A percentile compares a stretch with the other conserved stretches of the same genome.
phyloP scores from a whole-genome alignment of 2,113 vertebrate species.

The Crocuta crocuta region DNA sequence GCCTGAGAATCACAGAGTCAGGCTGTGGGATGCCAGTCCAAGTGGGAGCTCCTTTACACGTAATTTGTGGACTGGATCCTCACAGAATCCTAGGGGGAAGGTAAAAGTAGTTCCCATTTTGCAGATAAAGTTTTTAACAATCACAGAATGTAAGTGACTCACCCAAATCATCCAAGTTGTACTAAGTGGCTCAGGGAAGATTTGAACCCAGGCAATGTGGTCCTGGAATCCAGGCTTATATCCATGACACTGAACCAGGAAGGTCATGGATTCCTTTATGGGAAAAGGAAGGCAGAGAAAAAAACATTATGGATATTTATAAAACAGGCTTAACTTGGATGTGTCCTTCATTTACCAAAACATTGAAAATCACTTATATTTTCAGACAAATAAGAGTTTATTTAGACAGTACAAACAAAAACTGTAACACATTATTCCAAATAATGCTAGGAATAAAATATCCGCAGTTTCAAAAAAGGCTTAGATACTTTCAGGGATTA shows the following conservation, averaged over 20 bases:
- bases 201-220: neutral
- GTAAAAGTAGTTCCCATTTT: neutral
- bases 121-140: neutral
- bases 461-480: neutral
- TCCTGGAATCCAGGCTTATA: neutral
- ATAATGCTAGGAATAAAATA: neutral
- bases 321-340: neutral
- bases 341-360: neutral
- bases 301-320: neutral
- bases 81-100: neutral
- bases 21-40: neutral
- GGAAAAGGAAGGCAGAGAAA: neutral
- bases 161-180: neutral
- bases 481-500: neutral
- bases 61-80: neutral
- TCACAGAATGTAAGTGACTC: neutral
- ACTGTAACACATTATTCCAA: neutral
- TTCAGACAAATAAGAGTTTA: neutral
- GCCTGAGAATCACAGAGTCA: neutral
- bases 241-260: neutral
- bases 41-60: neutral
- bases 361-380: neutral
- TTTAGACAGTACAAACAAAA: neutral
- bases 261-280: neutral
- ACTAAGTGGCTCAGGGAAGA: neutral